A percentile compares a stretch with the other conserved stretches of the same genome.
Conservation (phyloP, 2,797 vertebrate genomes). For the Sciurus carolinensis region DNA sequence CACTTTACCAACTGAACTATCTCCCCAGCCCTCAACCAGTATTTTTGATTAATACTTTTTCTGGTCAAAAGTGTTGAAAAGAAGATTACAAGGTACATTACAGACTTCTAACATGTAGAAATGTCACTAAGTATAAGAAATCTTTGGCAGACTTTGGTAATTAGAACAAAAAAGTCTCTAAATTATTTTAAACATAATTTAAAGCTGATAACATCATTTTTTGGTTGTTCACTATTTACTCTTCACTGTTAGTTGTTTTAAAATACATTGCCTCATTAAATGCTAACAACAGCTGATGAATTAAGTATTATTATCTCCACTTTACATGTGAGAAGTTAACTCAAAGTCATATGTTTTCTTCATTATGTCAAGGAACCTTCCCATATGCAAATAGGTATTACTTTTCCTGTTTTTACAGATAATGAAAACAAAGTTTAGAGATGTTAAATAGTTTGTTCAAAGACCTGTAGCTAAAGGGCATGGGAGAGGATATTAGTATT, state of each 20-base stretch:
- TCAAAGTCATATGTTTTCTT: conserved; percentile 16
- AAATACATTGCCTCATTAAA: conserved; percentile 63
- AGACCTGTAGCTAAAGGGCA: conserved; percentile 41
- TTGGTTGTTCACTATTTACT: conserved; percentile 52
- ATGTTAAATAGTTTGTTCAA: conserved; percentile 49
- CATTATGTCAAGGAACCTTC: not conserved
- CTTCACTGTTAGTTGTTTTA: conserved; percentile 59
- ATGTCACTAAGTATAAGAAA: conserved; percentile 28
- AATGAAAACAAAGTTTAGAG: conserved; percentile 47
- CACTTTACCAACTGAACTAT: too few species aligned
- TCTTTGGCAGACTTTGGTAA: conserved; percentile 13
- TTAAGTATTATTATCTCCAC: conserved; percentile 47
- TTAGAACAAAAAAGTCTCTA: conserved; percentile 51
- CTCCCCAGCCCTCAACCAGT: not conserved
- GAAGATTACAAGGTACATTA: conserved; percentile 34
- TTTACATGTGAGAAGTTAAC: conserved; percentile 46
- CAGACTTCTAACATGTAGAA: conserved; percentile 52
- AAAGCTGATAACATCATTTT: conserved; percentile 53
- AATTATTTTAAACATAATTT: conserved; percentile 64
- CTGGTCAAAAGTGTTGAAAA: conserved; percentile 36
- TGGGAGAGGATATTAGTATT: not conserved
- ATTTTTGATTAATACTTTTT: conserved; percentile 58
- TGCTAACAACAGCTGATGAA: not conserved
- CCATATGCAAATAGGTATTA: not conserved
- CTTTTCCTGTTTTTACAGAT: conserved; percentile 23